Base-by-base conservation (phyloP, 2,113 vertebrate species). In the Otis tarda region DNA sequence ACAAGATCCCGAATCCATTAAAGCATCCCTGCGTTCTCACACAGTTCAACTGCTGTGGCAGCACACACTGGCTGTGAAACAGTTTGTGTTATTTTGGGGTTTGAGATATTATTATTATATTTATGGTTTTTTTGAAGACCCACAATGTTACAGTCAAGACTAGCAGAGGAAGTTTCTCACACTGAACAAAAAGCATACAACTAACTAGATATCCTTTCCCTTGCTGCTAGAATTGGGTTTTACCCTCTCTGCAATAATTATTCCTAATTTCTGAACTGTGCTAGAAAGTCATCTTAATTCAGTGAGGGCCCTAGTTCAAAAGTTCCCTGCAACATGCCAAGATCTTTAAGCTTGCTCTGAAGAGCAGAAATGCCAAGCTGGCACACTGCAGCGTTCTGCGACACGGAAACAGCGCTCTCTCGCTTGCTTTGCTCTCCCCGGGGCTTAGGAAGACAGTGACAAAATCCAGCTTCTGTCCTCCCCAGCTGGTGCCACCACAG, bases 81-180 rank as follows among this genome's bases (percentile, higher is more conserved):
- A 24, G 10, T 19, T 19, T 6, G 20, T 50, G 27, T 14, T 65
- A 19, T 53, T 83, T 31, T 17, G 69, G 25, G 33, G 18, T 11
- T 28, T 57, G 33, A 30, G 69, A 22, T 39, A 31, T 87, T 93
- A 55, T 57, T 43, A 21, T 41, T 65, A 15, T 41, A 73, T 45
- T 63, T 27, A 20, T 8, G 6, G 3, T 96, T 83, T 87, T 87
- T 90, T 85, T 89, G 37, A 93, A 86, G 77, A 76, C 21, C 68
- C 28, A 39, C 49, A 69, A 73, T 10, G 20, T 56, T 50, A 65
- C 1, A 22, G 27, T 37, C 70, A 53, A 74, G 77, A 60, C 35
- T 16, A 43, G 87, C 90, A 97, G 87, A 95, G 55, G 55, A 90
- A 86, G 76, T 50, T 75, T 84, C 39, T 88, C 76, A 76, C 37